These are phyloP conservation scores for Atherinomorus stipes DNA, from an alignment of 2,113 vertebrate genomes.

Conservation along the genomic window DNA sequence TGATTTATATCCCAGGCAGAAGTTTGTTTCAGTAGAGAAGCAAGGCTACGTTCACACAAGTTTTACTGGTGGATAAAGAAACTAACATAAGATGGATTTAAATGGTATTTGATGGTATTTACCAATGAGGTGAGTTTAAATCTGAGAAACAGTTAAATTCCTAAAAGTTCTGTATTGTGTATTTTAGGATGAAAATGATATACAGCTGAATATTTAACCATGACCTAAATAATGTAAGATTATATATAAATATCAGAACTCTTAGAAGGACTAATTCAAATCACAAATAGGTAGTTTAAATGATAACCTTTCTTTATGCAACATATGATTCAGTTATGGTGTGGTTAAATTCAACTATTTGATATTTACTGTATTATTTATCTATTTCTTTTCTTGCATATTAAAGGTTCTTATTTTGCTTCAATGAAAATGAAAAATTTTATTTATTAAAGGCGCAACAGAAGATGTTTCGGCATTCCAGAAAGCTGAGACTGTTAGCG, in stretches of 20 bases:
- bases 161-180: neutral
- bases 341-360: too few relatives aligned
- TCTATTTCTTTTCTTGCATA: too few relatives aligned
- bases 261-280: neutral
- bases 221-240: too few relatives aligned
- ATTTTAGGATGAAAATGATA: neutral
- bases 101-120: neutral
- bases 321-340: too few relatives aligned
- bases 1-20: slow-evolving; percentile 43
- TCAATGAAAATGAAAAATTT: too few relatives aligned
- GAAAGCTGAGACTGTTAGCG: too few relatives aligned
- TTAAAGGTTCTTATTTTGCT: too few relatives aligned
- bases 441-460: too few relatives aligned
- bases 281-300: slow-evolving; percentile 14
- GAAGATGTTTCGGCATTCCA: too few relatives aligned
- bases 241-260: too few relatives aligned
- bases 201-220: neutral
- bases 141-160: neutral
- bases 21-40: neutral
- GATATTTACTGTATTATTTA: too few relatives aligned
- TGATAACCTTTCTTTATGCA: too few relatives aligned
- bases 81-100: neutral
- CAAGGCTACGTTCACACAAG: slow-evolving; percentile 10
- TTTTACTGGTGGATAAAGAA: slow-evolving; percentile 15
- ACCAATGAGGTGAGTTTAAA: neutral